phyloP scores from a whole-genome alignment of 2,888 invertebrate species.

The Bugula neritina region DNA sequence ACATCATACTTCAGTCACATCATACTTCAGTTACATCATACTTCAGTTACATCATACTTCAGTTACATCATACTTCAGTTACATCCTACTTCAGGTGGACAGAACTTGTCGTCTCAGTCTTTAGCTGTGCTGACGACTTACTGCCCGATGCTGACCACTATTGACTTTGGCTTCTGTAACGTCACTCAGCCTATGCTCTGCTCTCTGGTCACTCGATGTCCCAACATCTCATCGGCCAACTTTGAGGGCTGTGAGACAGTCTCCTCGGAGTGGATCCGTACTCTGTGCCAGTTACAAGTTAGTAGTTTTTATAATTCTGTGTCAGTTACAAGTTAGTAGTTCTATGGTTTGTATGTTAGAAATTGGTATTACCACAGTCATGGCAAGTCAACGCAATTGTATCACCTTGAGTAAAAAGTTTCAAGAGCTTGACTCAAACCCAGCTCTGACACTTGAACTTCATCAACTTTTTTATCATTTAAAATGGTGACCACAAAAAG shows the following conservation, averaged over 20 bases:
- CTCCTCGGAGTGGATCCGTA: conserved; percentile 32
- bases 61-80: too few relatives aligned
- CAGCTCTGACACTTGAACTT: too few relatives aligned
- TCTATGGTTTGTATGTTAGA: conserved; percentile 29
- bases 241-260: conserved; percentile 36
- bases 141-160: conserved; percentile 33
- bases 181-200: conserved; percentile 33
- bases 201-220: conserved; percentile 34
- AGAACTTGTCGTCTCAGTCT: neutral
- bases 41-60: too few relatives aligned
- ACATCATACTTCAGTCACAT: too few relatives aligned
- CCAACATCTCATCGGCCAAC: conserved; percentile 34
- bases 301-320: conserved; percentile 28
- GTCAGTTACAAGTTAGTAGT: conserved; percentile 28
- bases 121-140: conserved; percentile 33
- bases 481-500: too few relatives aligned
- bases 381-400: too few relatives aligned
- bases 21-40: too few relatives aligned
- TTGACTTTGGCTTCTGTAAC: conserved; percentile 38
- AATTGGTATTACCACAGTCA: too few relatives aligned
- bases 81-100: neutral
- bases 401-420: too few relatives aligned
- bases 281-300: conserved; percentile 30
- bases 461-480: too few relatives aligned
- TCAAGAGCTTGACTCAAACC: too few relatives aligned